Evolutionary conservation across 2,888 invertebrate genomes (phyloP), one percentile per base, ranked within the genome.

Genomic region (Pemphredon lugubris): DNA sequence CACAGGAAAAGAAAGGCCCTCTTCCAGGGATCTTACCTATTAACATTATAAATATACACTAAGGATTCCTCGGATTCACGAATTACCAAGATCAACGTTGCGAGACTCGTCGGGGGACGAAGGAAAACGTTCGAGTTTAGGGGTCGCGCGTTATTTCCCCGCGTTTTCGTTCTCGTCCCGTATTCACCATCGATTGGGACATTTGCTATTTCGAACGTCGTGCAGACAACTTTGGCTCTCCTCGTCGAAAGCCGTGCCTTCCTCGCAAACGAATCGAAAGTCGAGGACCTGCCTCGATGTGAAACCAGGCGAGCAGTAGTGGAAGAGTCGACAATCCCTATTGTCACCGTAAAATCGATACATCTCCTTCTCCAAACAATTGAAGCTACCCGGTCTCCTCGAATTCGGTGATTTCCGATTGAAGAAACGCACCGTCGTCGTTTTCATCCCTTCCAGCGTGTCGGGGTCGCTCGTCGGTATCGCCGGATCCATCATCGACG

Each of bases 251-350:
- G 87, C 90, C 37, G 92, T 92, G 64, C 91, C 91, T 66, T 91
- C 89, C 82, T 92, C 92, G 86, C 93, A 93, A 13, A 92, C 92
- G 79, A 92, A 93, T 79, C 92, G 91, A 87, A 93, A 91, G 83
- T 93, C 92, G 34, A 93, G 86, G 68, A 92, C 90, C 84, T 93
- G 92, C 67, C 90, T 90, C 63, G 90, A 85, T 20, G 90, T 91
- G 79, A 92, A 92, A 9, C 93, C 93, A n/a, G 91, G 91, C 2
- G 92, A 92, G 83, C 93, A 93, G 75, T 92, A 92, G 82, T 93
- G 93, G 80, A 93, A 93, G 73, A 93, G 85, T 70, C 92, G 90
- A 76, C 92, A 93, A 83, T 93, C 92, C 66, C 91, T 89, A 47
- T 90, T 90, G 83, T 93, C 93, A 1, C 92, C 91, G 80, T 93